Conservation (phyloP, 1,140 invertebrate species). For the Drosophila nigromelanica region DNA sequence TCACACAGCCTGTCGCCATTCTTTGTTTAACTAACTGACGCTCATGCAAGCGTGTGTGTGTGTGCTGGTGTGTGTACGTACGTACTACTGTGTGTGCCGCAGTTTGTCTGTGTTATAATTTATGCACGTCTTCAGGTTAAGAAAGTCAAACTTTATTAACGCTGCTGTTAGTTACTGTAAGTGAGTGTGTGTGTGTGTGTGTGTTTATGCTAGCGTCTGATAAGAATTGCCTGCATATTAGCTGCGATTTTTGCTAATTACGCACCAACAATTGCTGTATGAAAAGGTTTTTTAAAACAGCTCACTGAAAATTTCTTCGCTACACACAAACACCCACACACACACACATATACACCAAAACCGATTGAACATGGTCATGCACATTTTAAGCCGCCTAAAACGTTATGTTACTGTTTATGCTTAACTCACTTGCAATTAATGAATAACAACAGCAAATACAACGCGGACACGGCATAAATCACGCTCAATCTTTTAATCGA, state of each 20-base stretch:
- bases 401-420: slow-evolving; percentile 17
- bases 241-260: slow-evolving; percentile 26
- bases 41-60: slow-evolving; percentile 5
- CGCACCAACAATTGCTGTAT: background rate
- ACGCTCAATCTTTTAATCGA: slow-evolving; percentile 27
- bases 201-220: slow-evolving; percentile 46
- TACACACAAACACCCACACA: background rate
- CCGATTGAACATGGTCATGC: slow-evolving; percentile 8
- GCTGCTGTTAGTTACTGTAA: slow-evolving; percentile 14
- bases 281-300: background rate
- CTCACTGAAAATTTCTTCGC: background rate
- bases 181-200: background rate
- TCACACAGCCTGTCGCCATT: slow-evolving; percentile 62
- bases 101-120: slow-evolving; percentile 69
- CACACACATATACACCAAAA: slow-evolving; percentile 7
- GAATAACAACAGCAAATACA: slow-evolving; percentile 4
- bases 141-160: slow-evolving; percentile 70
- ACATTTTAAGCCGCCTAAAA: slow-evolving; percentile 11
- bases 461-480: slow-evolving; percentile 7
- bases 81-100: slow-evolving; percentile 9
- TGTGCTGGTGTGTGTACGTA: slow-evolving; percentile 31
- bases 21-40: slow-evolving; percentile 54
- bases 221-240: slow-evolving; percentile 52
- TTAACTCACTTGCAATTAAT: slow-evolving; percentile 31
- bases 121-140: slow-evolving; percentile 80